Evolutionary conservation across 2,113 vertebrate genomes (phyloP), one percentile per base, ranked within the genome.

Genomic region (Cryptotis parvus): DNA sequence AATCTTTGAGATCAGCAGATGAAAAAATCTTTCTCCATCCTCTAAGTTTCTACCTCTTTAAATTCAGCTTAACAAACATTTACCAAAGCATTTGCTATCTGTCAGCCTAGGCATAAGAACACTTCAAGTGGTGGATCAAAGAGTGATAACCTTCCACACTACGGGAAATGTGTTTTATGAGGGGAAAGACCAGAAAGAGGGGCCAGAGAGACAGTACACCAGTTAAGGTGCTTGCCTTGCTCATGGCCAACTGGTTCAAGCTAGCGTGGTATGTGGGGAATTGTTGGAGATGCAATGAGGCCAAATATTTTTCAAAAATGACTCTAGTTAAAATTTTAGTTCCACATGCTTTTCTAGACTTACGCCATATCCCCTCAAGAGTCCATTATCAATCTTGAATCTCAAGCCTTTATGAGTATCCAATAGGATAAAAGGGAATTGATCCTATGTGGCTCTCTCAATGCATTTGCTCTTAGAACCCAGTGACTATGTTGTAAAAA

Each of bases 21-120:
- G n/a, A 66, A 58, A 49, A 89, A 91, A 87, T 58, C 4, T 24
- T 16, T 65, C 33, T 87, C 27, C 8, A 9, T 18, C 24, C 33
- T 77, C 41, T n/a, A 31, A 58, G 63, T 84, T 84, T 61, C 29
- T 9, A 89, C 88, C 35, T 14, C 78, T 94, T 85, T 41, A 68
- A 87, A 92, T 85, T 45, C 70, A 94, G 41, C 27, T 68, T 77
- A 72, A 43, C 0, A 39, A 41, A 45, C 26, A 80, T 24, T 78
- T 80, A 68, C 15, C 39, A 43, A 55, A 87, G 84, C 3, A 43
- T 70, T 16, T n/a, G 68, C 8, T 52, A 33, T 4, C 6, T 43
- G 5, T 14, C 35, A 78, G 27, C 35, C 35, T 29, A 68, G 35
- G 26, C 26, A 16, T 4, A 12, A 26, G 29, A 9, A 33, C 41